phyloP scores from a whole-genome alignment of 2,113 vertebrate species.

The Zapus hudsonius region DNA sequence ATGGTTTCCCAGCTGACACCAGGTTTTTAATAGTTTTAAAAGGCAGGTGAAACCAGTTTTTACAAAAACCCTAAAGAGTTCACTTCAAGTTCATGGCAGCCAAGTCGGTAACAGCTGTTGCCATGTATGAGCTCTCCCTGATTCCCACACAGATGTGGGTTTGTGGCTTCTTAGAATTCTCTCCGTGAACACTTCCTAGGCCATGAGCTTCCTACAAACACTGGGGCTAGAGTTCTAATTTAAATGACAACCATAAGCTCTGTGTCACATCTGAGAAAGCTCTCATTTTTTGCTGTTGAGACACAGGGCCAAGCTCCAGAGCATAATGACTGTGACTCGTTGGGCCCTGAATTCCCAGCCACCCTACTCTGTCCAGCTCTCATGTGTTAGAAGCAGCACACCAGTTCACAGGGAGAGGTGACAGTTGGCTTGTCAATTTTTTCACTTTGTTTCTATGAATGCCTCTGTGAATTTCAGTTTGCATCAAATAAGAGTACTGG shows the following conservation, averaged over 20 bases:
- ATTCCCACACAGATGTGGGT: background rate
- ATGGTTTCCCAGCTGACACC: background rate
- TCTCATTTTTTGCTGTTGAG: background rate
- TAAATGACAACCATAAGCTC: background rate
- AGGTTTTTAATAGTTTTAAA: background rate
- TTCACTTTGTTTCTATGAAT: background rate
- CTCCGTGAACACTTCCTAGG: background rate
- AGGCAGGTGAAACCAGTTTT: constrained; percentile 30
- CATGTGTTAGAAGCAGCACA: background rate
- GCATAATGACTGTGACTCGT: background rate
- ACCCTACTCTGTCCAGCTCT: accelerated
- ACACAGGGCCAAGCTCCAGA: background rate
- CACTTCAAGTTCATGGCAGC: background rate
- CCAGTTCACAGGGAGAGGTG: background rate
- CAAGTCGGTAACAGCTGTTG: background rate
- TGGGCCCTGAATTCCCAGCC: background rate
- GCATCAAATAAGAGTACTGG: background rate
- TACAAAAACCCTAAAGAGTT: background rate
- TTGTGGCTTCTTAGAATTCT: constrained; percentile 38
- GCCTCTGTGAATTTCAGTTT: constrained; percentile 10
- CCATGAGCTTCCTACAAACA: background rate
- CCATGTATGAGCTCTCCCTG: background rate
- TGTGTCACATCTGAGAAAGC: background rate
- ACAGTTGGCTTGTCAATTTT: background rate
- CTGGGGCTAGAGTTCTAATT: background rate